These are phyloP conservation scores for Erythrolamprus reginae DNA, from an alignment of 2,113 vertebrate genomes.

Conservation along the genomic window DNA sequence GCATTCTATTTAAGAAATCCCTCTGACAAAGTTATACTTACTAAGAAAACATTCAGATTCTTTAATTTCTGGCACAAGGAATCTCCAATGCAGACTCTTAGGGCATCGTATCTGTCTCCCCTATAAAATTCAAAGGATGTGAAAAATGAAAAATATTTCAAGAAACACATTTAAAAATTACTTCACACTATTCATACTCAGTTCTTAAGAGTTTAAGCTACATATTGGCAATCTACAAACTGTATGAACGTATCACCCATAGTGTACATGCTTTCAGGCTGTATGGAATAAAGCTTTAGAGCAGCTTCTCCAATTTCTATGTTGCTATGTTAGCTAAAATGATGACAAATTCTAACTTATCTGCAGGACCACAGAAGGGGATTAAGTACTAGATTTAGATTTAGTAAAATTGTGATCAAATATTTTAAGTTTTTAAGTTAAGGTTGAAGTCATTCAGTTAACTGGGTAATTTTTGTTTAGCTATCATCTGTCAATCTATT, in stretches of 20 bases:
- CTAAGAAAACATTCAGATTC: constrained; percentile 88
- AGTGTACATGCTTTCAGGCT: neutral
- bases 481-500: neutral
- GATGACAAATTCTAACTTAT: neutral
- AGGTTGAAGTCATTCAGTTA: neutral
- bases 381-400: neutral
- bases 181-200: neutral
- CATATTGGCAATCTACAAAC: neutral
- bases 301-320: neutral
- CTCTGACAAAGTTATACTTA: constrained; percentile 62
- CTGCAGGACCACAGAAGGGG: neutral
- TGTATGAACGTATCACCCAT: neutral
- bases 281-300: neutral
- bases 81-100: constrained; percentile 89
- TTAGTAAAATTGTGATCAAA: neutral
- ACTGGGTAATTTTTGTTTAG: neutral
- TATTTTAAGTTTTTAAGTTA: neutral
- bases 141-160: neutral
- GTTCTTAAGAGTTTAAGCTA: neutral
- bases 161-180: neutral
- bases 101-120: constrained; percentile 90
- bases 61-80: constrained; percentile 84
- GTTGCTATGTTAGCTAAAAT: neutral
- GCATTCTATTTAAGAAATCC: neutral
- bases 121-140: constrained; percentile 49